phyloP scores from a whole-genome alignment of 2,888 invertebrate species.

The Brachyptera risi region DNA sequence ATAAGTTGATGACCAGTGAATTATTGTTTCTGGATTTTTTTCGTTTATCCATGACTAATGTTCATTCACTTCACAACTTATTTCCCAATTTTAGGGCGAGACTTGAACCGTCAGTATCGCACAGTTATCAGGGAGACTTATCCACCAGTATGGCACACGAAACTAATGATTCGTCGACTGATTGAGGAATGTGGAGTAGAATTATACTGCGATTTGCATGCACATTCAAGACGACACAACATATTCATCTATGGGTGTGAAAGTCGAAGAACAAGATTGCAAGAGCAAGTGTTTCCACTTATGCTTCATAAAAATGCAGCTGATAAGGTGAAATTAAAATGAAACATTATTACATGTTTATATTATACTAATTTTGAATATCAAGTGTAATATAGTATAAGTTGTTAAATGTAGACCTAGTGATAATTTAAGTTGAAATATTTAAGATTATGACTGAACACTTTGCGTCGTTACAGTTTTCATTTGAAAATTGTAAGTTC shows the following conservation, averaged over 20 bases:
- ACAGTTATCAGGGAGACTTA: constrained; percentile 88
- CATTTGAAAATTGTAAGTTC: constrained; percentile 91
- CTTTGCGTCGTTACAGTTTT: constrained; percentile 68
- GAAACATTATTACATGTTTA: neutral
- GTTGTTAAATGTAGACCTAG: too few species aligned
- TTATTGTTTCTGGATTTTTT: too few species aligned
- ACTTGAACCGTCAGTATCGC: constrained; percentile 90
- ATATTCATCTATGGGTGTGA: constrained; percentile 96
- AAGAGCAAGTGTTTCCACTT: constrained; percentile 90
- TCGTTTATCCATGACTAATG: too few species aligned
- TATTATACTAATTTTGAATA: neutral
- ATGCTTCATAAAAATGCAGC: constrained; percentile 91
- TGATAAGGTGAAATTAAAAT: constrained; percentile 64
- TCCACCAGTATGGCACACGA: constrained; percentile 93
- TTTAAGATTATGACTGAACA: too few species aligned
- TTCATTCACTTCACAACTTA: too few species aligned
- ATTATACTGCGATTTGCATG: constrained; percentile 90
- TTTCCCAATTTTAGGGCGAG: constrained; percentile 65
- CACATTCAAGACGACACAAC: constrained; percentile 92
- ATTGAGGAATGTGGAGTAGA: constrained; percentile 87
- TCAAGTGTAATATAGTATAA: too few species aligned
- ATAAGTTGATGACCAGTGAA: too few species aligned
- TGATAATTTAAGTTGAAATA: too few species aligned
- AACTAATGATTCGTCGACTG: constrained; percentile 81
- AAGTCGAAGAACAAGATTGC: constrained; percentile 68